Evolutionary conservation across 2,113 vertebrate species (phyloP).

Genomic region (Stictonetta naevosa): DNA sequence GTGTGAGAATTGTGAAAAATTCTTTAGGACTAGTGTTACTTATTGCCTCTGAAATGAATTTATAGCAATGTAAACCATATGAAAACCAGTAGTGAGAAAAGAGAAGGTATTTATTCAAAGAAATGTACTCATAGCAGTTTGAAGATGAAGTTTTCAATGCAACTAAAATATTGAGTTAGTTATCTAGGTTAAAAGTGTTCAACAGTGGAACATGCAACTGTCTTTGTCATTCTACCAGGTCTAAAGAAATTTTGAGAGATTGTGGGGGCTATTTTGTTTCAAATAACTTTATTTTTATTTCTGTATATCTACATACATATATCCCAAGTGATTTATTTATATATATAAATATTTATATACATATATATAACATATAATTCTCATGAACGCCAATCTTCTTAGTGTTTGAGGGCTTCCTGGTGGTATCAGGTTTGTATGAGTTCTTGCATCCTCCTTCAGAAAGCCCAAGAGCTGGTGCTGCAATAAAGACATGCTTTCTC

Average conservation of each 20-base stretch:
- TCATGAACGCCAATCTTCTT: neutral
- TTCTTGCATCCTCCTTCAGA: neutral
- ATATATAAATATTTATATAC: no score
- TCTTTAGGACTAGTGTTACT: neutral
- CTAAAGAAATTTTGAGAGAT: neutral
- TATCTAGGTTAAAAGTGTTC: neutral
- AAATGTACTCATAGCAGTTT: neutral
- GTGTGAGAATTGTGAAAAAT: neutral
- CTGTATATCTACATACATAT: neutral
- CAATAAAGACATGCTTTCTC: neutral
- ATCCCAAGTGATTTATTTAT: neutral
- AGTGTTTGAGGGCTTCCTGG: neutral
- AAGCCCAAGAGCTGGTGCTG: neutral
- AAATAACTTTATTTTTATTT: neutral
- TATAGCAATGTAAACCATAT: neutral
- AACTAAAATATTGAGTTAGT: neutral
- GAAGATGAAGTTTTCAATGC: neutral
- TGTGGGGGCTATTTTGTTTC: neutral
- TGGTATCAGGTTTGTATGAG: neutral
- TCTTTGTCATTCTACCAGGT: neutral
- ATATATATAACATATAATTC: neutral
- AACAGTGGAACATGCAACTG: neutral
- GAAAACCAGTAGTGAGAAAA: neutral
- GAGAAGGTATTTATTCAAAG: neutral
- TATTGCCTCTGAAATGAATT: neutral